Evolutionary conservation across 2,113 vertebrate genomes (phyloP).

Genomic region (Hyperopisus bebe): DNA sequence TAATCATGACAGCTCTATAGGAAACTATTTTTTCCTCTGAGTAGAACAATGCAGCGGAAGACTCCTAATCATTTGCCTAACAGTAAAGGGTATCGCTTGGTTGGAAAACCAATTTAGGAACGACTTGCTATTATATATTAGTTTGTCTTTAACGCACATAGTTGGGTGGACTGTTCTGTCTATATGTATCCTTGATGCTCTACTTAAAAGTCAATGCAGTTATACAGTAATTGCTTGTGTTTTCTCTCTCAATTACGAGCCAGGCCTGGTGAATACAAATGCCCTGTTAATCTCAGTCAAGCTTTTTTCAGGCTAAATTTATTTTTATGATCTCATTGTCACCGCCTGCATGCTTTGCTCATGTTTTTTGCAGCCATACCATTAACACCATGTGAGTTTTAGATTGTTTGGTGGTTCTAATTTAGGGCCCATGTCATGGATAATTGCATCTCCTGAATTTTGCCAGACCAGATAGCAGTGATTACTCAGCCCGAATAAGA

Average conservation of each 20-base stretch:
- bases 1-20: too few relatives aligned
- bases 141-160: background rate
- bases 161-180: background rate
- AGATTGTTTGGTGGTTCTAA: background rate
- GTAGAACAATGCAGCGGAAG: too few relatives aligned
- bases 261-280: background rate
- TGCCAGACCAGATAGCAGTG: background rate
- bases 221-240: background rate
- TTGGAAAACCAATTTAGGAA: too few relatives aligned
- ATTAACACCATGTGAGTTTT: background rate
- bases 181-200: background rate
- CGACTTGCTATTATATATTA: background rate
- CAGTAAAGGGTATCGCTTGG: too few relatives aligned
- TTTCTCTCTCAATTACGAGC: background rate
- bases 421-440: background rate
- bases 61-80: too few relatives aligned
- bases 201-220: background rate
- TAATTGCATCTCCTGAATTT: background rate
- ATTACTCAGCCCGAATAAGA: background rate
- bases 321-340: background rate
- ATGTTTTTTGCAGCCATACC: background rate
- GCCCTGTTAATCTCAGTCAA: background rate
- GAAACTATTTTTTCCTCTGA: too few relatives aligned
- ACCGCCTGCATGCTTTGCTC: background rate
- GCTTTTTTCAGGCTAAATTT: background rate